Conservation (phyloP, 2,797 vertebrate species). For the Stomatorhinus walkeri region DNA sequence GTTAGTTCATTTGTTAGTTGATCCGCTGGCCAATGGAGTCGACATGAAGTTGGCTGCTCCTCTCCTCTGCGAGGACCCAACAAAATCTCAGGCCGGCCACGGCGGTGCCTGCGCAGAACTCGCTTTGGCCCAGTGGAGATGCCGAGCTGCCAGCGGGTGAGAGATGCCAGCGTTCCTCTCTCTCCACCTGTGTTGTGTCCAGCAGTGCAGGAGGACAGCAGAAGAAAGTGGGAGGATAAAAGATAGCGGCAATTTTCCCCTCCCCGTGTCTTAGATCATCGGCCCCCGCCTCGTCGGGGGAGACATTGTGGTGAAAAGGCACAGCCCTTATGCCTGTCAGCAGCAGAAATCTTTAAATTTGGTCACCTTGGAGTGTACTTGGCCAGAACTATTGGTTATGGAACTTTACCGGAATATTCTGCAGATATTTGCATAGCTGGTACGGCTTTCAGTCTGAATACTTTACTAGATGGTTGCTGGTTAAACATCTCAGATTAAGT, state of each 20-base stretch:
- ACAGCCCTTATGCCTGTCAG: neutral
- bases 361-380: neutral
- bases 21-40: neutral
- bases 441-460: neutral
- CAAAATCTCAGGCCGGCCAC: neutral
- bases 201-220: neutral
- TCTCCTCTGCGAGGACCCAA: neutral
- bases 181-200: slow-evolving; percentile 29
- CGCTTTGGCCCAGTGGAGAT: neutral
- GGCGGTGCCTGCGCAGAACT: neutral
- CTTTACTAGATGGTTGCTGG: neutral
- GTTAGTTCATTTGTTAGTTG: slow-evolving; percentile 7
- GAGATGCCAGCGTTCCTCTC: slow-evolving; percentile 50
- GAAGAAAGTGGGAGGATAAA: neutral
- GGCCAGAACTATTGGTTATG: neutral
- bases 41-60: neutral
- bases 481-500: neutral
- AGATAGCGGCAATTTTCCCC: neutral
- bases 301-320: neutral
- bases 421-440: neutral
- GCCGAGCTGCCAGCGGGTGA: slow-evolving; percentile 47
- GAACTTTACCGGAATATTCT: neutral
- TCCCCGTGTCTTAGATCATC: neutral
- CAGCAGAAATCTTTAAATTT: neutral
- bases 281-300: neutral